phyloP scores from a whole-genome alignment of 2,888 invertebrate genomes.

The Idaea dimidiata region DNA sequence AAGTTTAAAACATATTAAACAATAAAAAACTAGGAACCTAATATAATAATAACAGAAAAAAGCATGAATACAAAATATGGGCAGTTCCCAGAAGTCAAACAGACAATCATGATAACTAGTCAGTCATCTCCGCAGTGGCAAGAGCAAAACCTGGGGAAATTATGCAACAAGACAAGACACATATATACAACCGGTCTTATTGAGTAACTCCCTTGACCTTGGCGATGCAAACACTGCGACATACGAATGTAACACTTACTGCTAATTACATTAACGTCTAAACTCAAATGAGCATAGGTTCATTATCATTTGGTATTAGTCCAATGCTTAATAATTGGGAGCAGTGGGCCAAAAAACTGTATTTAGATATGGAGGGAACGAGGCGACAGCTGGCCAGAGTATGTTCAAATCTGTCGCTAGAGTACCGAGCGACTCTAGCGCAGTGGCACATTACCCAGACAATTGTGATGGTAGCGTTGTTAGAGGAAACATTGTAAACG shows the following conservation, averaged over 20 bases:
- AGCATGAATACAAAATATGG: background rate
- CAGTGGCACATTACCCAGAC: conserved; percentile 24
- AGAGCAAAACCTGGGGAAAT: conserved; percentile 46
- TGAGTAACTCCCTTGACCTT: conserved; percentile 71
- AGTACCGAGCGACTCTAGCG: conserved; percentile 39
- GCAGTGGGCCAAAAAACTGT: conserved; percentile 69
- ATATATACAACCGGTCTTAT: conserved; percentile 54
- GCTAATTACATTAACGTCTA: conserved; percentile 44
- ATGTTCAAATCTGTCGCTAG: conserved; percentile 31
- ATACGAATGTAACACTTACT: conserved; percentile 47
- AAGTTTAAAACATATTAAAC: background rate
- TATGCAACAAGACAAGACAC: conserved; percentile 53
- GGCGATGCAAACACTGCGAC: conserved; percentile 33
- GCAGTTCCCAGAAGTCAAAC: conserved; percentile 15
- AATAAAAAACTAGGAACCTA: background rate
- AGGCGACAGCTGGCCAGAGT: conserved; percentile 23
- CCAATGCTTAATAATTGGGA: conserved; percentile 71
- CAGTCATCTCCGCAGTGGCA: conserved; percentile 24
- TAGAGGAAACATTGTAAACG: background rate
- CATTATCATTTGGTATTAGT: conserved; percentile 72
- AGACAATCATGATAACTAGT: conserved; percentile 20
- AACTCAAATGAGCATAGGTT: conserved; percentile 52
- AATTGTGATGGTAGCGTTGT: background rate
- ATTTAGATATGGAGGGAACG: conserved; percentile 40
- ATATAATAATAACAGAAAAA: background rate